A percentile compares a stretch with the other conserved stretches of the same genome.
phyloP scores from a whole-genome alignment of 2,797 vertebrate species.

The Labeo calbasu region DNA sequence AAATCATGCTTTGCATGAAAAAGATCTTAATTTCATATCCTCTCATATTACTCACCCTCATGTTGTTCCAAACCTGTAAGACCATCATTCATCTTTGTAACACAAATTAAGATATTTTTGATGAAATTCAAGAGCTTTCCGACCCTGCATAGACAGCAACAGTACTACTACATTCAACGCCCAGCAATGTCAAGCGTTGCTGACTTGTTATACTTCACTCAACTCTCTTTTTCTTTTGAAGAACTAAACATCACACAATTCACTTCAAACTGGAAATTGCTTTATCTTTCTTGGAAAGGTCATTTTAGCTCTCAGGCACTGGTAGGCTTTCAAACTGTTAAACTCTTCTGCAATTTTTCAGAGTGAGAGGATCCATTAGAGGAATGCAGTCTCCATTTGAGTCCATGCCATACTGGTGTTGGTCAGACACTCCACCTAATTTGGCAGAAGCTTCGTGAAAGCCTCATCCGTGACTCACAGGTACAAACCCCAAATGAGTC shows the following conservation, averaged over 20 bases:
- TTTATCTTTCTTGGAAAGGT: background rate
- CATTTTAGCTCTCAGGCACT: background rate
- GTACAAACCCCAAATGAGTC: background rate
- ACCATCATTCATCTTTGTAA: no score
- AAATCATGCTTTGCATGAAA: background rate
- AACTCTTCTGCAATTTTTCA: background rate
- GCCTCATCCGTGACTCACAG: constrained; percentile 4
- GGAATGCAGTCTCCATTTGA: background rate
- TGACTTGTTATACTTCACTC: background rate
- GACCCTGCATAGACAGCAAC: no score
- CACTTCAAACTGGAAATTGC: background rate
- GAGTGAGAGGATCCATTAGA: background rate
- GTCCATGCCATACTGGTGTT: background rate
- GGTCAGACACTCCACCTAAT: background rate
- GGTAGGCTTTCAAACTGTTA: background rate
- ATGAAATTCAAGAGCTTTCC: no score
- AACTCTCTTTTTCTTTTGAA: background rate
- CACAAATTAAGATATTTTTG: no score
- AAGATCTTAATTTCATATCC: background rate
- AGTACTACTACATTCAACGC: no score
- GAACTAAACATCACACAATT: background rate
- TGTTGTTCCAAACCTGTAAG: no score
- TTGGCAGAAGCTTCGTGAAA: background rate
- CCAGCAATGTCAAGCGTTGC: no score
- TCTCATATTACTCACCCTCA: no score